A percentile compares a stretch with the other conserved stretches of the same genome.
Conservation (phyloP, 2,797 vertebrate genomes). For the Aselliscus stoliczkanus region DNA sequence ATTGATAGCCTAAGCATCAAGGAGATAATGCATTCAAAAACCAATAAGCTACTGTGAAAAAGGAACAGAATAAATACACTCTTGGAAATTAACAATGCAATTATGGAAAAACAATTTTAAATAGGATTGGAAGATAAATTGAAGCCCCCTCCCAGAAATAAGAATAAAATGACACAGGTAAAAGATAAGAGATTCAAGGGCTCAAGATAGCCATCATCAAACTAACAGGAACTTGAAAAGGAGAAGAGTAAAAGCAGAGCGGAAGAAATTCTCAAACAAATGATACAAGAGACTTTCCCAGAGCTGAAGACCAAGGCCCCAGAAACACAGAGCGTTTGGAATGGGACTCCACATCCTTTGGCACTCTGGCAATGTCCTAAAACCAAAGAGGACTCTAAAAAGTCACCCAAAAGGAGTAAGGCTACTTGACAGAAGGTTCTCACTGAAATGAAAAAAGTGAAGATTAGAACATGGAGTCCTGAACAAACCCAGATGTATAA, state of each 20-base stretch:
- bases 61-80: not conserved
- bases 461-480: not conserved
- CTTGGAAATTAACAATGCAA: not conserved
- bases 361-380: not conserved
- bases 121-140: not conserved
- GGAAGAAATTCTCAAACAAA: not conserved
- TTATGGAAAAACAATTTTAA: not conserved
- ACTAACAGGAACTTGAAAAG: not conserved
- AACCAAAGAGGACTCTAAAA: not conserved
- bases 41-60: not conserved
- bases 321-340: not conserved
- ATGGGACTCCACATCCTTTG: not conserved
- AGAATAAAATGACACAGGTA: not conserved
- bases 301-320: not conserved
- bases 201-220: not conserved
- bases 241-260: not conserved
- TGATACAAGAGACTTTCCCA: not conserved
- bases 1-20: not conserved
- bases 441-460: not conserved
- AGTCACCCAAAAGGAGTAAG: not conserved
- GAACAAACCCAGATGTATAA: not conserved
- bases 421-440: not conserved
- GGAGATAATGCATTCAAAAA: not conserved
- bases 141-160: not conserved
- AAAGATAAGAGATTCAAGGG: not conserved